Base-by-base conservation (phyloP, 2,888 invertebrate genomes). In the Morpho deidamia region DNA sequence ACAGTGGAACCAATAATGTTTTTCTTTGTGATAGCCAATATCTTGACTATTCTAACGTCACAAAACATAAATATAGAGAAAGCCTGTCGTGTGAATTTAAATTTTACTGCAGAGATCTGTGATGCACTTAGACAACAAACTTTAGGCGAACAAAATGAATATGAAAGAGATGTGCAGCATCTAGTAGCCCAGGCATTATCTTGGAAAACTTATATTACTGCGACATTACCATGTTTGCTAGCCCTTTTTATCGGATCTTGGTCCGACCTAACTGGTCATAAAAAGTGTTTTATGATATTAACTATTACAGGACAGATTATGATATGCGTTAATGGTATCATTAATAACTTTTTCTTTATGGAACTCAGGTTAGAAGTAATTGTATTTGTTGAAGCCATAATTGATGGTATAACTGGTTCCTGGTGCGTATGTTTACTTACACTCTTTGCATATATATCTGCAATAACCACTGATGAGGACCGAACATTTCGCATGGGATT, bases 361-460 rank as follows among this genome's bases (percentile, higher is more conserved):
- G 90, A 94, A 68, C 81, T 95, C 7, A 92, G 93, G 0, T 93
- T 96, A 91, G 95, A 95, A 79, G 91, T 91, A 1, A 91, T 94
- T 34, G 94, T 95, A 0, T 89, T 95, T 4, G 91, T 92, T 8
- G 96, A 96, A 74, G 94, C 94, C 0, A 75, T 95, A 7, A 92
- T 95, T 69, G 95, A 96, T 12, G 94, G 94, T 0, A 71, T 95
- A 0, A 92, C 93, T 1, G 95, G 96, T 1, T 94, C 95, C 4
- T 95, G 95, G 95, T 95, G 95, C 78, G 92, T 95, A 55, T 93
- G 93, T 91, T 92, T 95, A 62, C 92, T 95, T 91, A 93, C 94
- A 0, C 92, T 95, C 49, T 95, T 96, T 84, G 94, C 95, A 67
- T 97, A 95, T 71, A 93, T 97, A 40, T 94, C 94, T 43, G 94